Percentiles rank a stretch among this genome's conserved stretches.
These are phyloP conservation scores for Ciona savignyi DNA, from an alignment of 23 tunicate species.

Conservation along the genomic window DNA sequence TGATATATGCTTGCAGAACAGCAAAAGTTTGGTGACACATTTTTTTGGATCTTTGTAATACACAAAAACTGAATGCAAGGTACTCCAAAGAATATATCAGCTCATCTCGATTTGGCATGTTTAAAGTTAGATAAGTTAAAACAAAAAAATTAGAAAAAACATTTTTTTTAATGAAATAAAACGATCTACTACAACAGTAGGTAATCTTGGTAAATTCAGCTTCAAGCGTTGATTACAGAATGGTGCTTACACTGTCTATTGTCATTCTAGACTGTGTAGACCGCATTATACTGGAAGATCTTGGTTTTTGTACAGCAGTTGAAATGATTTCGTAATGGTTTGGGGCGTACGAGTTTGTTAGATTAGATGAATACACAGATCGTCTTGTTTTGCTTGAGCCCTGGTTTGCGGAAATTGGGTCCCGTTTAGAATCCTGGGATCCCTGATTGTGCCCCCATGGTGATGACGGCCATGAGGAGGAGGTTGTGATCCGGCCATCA, in stretches of 20 bases:
- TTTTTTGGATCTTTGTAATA: too few species aligned
- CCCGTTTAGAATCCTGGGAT: not conserved
- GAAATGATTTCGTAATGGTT: not conserved
- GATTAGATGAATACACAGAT: not conserved
- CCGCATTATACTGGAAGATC: not conserved
- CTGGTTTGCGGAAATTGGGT: not conserved
- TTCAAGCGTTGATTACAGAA: not conserved
- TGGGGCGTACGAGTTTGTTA: not conserved
- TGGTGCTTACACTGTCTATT: not conserved
- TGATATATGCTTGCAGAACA: too few species aligned
- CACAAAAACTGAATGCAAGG: too few species aligned
- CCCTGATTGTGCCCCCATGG: slow-evolving; percentile 11
- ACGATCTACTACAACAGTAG: too few species aligned
- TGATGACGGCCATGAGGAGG: slow-evolving; percentile 30
- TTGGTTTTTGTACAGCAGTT: not conserved
- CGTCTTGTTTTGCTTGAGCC: not conserved
- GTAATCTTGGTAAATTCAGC: too few species aligned
- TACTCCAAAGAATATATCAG: too few species aligned
- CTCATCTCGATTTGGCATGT: too few species aligned
- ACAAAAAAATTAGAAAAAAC: too few species aligned
- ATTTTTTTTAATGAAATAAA: too few species aligned
- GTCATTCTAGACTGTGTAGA: not conserved
- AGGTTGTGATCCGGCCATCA: slow-evolving; percentile 14
- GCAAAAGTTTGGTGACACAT: too few species aligned
- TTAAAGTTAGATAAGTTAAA: too few species aligned